Conservation (phyloP, 2,888 invertebrate genomes). For the Nasonovia ribisnigri region DNA sequence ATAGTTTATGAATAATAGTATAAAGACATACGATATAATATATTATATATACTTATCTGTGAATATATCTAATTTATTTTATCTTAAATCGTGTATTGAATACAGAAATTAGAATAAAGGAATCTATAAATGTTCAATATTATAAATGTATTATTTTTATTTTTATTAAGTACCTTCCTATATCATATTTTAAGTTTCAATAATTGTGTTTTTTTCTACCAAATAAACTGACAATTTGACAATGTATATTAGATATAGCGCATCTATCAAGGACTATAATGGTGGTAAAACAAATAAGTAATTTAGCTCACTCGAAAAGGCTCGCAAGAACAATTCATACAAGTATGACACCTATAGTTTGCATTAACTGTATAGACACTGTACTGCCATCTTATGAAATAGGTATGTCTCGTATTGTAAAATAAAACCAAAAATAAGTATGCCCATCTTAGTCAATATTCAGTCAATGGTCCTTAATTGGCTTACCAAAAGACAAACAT, state of each 20-base stretch:
- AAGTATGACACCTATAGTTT: neutral
- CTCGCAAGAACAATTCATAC: neutral
- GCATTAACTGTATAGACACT: no score
- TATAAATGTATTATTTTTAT: neutral
- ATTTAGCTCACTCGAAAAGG: neutral
- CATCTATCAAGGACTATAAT: no score
- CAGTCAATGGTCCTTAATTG: neutral
- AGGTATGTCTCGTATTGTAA: no score
- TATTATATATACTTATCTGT: neutral
- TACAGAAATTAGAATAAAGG: neutral
- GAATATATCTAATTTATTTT: neutral
- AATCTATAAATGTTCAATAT: neutral
- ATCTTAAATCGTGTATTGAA: neutral
- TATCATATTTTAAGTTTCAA: neutral
- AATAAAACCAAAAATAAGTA: neutral
- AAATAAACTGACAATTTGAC: neutral
- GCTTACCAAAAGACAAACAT: neutral
- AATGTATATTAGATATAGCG: no score
- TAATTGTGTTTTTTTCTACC: neutral
- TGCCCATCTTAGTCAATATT: neutral
- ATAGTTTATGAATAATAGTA: no score
- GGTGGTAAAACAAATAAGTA: neutral
- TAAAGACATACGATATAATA: no score
- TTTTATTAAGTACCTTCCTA: no score
- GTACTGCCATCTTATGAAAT: no score